Evolutionary conservation across 1,140 invertebrate species (phyloP).

Genomic region (Dendrolimus punctatus): DNA sequence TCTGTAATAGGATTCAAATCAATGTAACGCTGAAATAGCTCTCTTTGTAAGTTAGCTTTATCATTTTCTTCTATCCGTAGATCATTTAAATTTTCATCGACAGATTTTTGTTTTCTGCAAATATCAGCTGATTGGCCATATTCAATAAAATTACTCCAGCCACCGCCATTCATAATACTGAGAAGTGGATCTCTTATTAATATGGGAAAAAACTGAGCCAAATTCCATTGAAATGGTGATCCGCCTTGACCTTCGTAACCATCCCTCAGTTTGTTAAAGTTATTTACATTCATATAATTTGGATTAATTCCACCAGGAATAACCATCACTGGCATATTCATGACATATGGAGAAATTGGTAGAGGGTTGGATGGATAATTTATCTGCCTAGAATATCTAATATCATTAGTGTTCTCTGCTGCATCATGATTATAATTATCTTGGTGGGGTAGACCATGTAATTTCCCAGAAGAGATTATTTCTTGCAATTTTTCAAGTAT

Average conservation of each 20-base stretch:
- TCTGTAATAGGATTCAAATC: slow-evolving; percentile 8
- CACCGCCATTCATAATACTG: slow-evolving; percentile 59
- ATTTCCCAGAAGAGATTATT: slow-evolving; percentile 43
- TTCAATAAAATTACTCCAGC: slow-evolving; percentile 71
- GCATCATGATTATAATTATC: slow-evolving; percentile 21
- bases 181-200: slow-evolving; percentile 72
- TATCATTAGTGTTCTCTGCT: slow-evolving; percentile 19
- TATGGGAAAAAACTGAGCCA: slow-evolving; percentile 70
- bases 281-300: slow-evolving; percentile 20
- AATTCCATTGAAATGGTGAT: slow-evolving; percentile 48
- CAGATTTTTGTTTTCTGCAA: slow-evolving; percentile 52
- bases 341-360: slow-evolving; percentile 32
- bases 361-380: slow-evolving; percentile 21
- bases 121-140: slow-evolving; percentile 73
- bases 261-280: slow-evolving; percentile 1
- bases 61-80: slow-evolving; percentile 2
- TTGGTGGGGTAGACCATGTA: slow-evolving; percentile 16
- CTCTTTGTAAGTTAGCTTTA: slow-evolving; percentile 15
- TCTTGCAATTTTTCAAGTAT: slow-evolving; percentile 45
- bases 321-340: slow-evolving; percentile 43
- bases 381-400: slow-evolving; percentile 31
- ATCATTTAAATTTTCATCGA: slow-evolving; percentile 13
- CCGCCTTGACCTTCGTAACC: neutral
- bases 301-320: slow-evolving; percentile 17
- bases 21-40: slow-evolving; percentile 7